phyloP scores from a whole-genome alignment of 2,797 vertebrate genomes.

The Epinephelus coioides region DNA sequence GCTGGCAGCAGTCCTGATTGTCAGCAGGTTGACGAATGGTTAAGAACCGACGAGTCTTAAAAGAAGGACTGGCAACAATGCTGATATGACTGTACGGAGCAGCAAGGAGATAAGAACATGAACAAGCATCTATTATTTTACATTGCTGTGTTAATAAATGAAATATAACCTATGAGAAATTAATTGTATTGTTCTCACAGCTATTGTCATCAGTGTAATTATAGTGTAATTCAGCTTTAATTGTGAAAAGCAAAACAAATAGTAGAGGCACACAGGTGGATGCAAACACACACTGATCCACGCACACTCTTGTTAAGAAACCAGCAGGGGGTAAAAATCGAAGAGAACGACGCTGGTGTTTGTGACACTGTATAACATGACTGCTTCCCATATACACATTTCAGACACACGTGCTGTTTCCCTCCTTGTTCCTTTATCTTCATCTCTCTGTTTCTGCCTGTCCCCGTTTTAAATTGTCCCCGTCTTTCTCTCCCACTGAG shows the following conservation, averaged over 20 bases:
- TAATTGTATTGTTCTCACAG: slow-evolving; percentile 38
- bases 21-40: slow-evolving; percentile 39
- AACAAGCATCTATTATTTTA: slow-evolving; percentile 30
- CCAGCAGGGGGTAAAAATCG: slow-evolving; percentile 41
- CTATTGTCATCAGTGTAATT: slow-evolving; percentile 71
- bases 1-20: slow-evolving; percentile 7
- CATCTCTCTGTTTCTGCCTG: slow-evolving; percentile 12
- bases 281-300: slow-evolving; percentile 40
- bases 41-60: slow-evolving; percentile 21
- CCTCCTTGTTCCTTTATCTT: slow-evolving; percentile 23
- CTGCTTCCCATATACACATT: background rate
- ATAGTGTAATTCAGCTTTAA: slow-evolving; percentile 68
- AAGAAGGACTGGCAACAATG: slow-evolving; percentile 11
- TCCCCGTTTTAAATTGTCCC: slow-evolving; percentile 31
- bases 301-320: slow-evolving; percentile 43
- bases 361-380: slow-evolving; percentile 24
- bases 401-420: slow-evolving; percentile 5
- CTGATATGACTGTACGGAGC: slow-evolving; percentile 10
- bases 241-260: slow-evolving; percentile 71
- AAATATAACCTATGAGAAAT: slow-evolving; percentile 46
- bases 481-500: slow-evolving; percentile 17
- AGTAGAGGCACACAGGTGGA: slow-evolving; percentile 44
- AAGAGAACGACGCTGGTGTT: slow-evolving; percentile 4
- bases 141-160: slow-evolving; percentile 26
- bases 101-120: background rate